phyloP scores from a whole-genome alignment of 2,797 vertebrate species.

The Melanotaenia parkinsoni region DNA sequence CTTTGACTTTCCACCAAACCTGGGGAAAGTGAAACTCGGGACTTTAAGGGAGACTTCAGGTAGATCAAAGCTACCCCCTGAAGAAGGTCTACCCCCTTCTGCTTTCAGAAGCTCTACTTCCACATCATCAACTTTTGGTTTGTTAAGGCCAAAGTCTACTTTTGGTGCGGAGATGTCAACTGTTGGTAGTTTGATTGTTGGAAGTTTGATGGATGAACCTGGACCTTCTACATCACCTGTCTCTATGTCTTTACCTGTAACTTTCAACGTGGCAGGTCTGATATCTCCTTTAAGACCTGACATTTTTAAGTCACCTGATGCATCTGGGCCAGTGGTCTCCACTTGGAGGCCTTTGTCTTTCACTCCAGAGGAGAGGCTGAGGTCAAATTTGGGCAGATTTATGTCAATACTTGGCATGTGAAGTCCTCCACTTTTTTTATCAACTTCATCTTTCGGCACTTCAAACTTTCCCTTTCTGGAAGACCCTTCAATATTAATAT shows the following conservation, averaged over 20 bases:
- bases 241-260: constrained; percentile 37
- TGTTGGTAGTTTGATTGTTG: constrained; percentile 81
- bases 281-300: constrained; percentile 52
- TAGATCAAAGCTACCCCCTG: constrained; percentile 80
- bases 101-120: constrained; percentile 79
- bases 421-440: constrained; percentile 46
- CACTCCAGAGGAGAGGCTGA: constrained; percentile 53
- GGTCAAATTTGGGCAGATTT: constrained; percentile 67
- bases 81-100: constrained; percentile 76
- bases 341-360: constrained; percentile 60
- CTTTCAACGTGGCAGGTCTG: constrained; percentile 46
- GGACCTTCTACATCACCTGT: constrained; percentile 42
- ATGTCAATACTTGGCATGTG: constrained; percentile 71
- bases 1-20: constrained; percentile 83
- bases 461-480: constrained; percentile 48
- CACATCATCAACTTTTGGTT: constrained; percentile 76
- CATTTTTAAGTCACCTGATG: constrained; percentile 52
- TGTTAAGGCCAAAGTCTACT: constrained; percentile 81
- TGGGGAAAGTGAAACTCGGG: constrained; percentile 85
- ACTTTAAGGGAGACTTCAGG: constrained; percentile 82
- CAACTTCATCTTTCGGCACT: constrained; percentile 48
- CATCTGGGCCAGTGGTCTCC: constrained; percentile 22
- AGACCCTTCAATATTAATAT: constrained; percentile 44
- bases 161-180: constrained; percentile 87
- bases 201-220: constrained; percentile 75